Evolutionary conservation across 2,113 vertebrate genomes (phyloP), one percentile per base, ranked within the genome.

Genomic region (Polypterus bichir): DNA sequence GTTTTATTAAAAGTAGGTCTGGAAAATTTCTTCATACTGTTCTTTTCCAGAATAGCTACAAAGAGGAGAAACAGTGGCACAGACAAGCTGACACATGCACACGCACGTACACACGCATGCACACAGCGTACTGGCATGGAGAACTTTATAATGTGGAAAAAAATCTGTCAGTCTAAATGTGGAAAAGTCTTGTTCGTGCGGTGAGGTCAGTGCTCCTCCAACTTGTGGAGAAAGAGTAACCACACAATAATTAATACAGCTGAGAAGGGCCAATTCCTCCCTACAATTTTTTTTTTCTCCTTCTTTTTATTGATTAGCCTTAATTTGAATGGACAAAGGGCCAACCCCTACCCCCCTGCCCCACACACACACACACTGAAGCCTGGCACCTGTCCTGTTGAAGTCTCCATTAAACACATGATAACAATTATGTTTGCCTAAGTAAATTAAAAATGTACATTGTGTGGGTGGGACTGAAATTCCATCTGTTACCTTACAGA

Each of bases 311-410:
- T 9, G 27, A 48, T 46, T 51, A 9, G 57, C 44, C 53, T 47
- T 66, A 62, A 66, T 62, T 9, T 52, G 46, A 57, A 59, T 53
- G 54, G 60, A 62, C 65, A 62, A 62, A 53, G 48, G 55, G 48
- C 49, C 44, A 11, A n/a, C 8, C n/a, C 54, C 48, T 57, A 7
- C 11, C 55, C 44, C 48, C 44, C 44, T 11, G 45, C 27, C 44
- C 27, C 27, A n/a, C 27, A 27, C 27, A 27, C 27, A 27, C 27
- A 27, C 27, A 27, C 27, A 27, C 62, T 6, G 46, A 66, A 49
- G 65, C 60, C 47, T 52, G 64, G 60, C 65, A 62, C 59, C 60
- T 59, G 65, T 65, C 53, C 44, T n/a, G 7, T 10, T 44, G 45
- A 46, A 8, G 49, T 49, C 44, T 57, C 45, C 8, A 46, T 48